Evolutionary conservation across 2,888 invertebrate species (phyloP).

Genomic region (Lithosia quadra): DNA sequence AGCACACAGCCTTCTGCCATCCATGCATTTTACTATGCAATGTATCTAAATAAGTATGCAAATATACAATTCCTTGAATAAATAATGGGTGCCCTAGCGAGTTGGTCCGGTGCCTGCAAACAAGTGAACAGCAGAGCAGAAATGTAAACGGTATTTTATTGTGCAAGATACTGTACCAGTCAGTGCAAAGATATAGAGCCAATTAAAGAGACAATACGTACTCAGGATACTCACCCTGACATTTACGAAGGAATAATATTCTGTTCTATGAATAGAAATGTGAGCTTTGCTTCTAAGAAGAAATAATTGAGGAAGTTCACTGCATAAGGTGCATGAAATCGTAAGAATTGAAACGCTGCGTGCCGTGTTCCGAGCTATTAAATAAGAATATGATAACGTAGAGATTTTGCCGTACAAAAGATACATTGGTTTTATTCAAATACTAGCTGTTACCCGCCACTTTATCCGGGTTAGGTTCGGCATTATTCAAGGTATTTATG

Average conservation of each 20-base stretch:
- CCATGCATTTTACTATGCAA: slow-evolving; percentile 37
- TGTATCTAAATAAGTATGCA: slow-evolving; percentile 51
- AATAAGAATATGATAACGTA: neutral
- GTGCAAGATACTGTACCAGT: slow-evolving; percentile 64
- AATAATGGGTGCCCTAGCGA: slow-evolving; percentile 56
- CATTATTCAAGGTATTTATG: too few species aligned
- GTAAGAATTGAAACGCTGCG: neutral
- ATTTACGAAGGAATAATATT: slow-evolving; percentile 12
- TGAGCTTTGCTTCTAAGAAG: slow-evolving; percentile 6
- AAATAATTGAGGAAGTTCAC: slow-evolving; percentile 11
- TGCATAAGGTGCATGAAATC: neutral
- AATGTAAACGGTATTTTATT: slow-evolving; percentile 76
- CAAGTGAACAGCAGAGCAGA: slow-evolving; percentile 70
- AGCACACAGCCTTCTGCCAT: slow-evolving; percentile 1
- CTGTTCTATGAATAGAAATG: slow-evolving; percentile 7
- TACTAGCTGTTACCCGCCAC: neutral
- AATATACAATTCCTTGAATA: slow-evolving; percentile 61
- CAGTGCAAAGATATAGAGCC: slow-evolving; percentile 39
- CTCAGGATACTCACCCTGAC: too few species aligned
- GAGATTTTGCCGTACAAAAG: neutral
- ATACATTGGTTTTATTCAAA: neutral
- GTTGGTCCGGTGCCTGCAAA: slow-evolving; percentile 56
- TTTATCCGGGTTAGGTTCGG: too few species aligned
- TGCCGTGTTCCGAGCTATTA: neutral
- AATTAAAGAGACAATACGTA: slow-evolving; percentile 31